Base-by-base conservation (phyloP, 2,797 vertebrate genomes). In the Tiaroga cobitis region DNA sequence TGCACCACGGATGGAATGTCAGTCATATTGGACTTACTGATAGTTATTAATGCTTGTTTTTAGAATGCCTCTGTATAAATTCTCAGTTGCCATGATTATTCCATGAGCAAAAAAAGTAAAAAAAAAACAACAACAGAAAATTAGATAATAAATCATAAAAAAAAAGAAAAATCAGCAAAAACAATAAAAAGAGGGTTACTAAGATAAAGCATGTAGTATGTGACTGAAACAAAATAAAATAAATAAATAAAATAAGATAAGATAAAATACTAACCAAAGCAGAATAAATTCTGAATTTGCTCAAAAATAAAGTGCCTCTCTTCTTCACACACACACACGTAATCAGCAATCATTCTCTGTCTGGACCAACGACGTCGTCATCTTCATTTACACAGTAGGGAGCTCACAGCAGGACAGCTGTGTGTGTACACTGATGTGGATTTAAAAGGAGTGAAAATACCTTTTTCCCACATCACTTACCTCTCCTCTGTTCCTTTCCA, bases 351-450 rank as follows among this genome's bases (percentile, higher is more conserved):
- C 21, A 72, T 70, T 51, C 54, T 79, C 54, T 61, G 39, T 63
- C 76, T 80, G 76, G 77, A 72, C 83, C 41, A 72, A 46, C 34
- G 24, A 70, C 76, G 63, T 85, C 67, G 80, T 85, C 74, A 59
- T 43, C 46, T 70, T 56, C 24, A 72, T 85, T 85, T 80, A 63
- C 83, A 19, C 76, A 13, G 83, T 63, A 18, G 68, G 83, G 21
- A 43, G 29, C 76, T 63, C 76, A 79, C 80, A 74, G 85, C 61
- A 87, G 87, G 88, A 92, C 91, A 87, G 37, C 83, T 86, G 46
- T 80, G 19, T 80, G 19, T 46, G 84, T 61, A 72, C 8, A 75
- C 78, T 49, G 75, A 80, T 77, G 84, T 79, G 88, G 85, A 82
- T 83, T 49, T 69, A 70, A 79, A 80, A 73, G 24, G 26, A 80